Base-by-base conservation (phyloP, 2,797 vertebrate genomes). In the Channallabes apus region DNA sequence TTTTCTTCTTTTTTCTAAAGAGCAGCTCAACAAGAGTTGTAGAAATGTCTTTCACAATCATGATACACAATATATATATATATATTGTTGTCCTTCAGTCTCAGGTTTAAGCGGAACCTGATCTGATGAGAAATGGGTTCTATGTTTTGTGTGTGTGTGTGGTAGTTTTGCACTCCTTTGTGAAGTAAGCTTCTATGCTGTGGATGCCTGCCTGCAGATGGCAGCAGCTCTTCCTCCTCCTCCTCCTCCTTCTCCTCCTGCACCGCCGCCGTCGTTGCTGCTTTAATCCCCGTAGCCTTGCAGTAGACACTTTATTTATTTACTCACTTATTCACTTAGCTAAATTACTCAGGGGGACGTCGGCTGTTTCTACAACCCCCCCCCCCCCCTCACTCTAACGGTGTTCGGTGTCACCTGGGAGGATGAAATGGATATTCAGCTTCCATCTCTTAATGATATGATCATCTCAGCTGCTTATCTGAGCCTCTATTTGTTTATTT, bases 321-420 rank as follows among this genome's bases (percentile, higher is more conserved):
- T 88, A 87, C 88, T 88, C 89, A 88, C 86, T 91, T 90, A 89
- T 88, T 90, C 89, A 90, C 89, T 92, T 92, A 91, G 89, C 87
- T 85, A 89, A 91, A 91, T 91, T 89, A 89, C 87, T 79, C 86
- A 87, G 82, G 87, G 88, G 87, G 90, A 86, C 62, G 86, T 86
- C 83, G 85, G 64, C 85, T 88, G 88, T 88, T 87, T 88, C 87
- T 85, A n/a, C n/a, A n/a, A n/a, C n/a, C n/a, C n/a, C n/a, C 38
- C 38, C 4, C 7, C 6, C 32, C n/a, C 62, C 81, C 76, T 8
- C 85, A 72, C 87, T 86, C 85, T 88, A 84, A 86, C 87, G 85
- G 80, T 86, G 82, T 84, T 88, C 68, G 18, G 86, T 86, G 86
- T 89, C 89, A 89, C 88, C 86, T 89, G 87, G 84, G 83, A 87